Evolutionary conservation across 2,113 vertebrate genomes (phyloP).

Genomic region (Sialia sialis): DNA sequence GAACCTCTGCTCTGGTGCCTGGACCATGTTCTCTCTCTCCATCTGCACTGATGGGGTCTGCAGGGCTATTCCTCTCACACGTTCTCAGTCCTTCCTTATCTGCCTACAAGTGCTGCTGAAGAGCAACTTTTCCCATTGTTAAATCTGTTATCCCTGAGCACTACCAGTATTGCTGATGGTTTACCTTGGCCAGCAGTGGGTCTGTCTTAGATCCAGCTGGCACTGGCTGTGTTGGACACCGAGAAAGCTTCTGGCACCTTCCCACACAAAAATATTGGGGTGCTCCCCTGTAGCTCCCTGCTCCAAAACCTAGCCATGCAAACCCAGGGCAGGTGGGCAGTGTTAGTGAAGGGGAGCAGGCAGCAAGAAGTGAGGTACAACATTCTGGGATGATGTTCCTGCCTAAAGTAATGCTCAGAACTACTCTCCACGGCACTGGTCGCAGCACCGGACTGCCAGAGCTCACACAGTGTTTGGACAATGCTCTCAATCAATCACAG

Average conservation of each 20-base stretch:
- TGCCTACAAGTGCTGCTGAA: not conserved
- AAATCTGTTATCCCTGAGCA: not conserved
- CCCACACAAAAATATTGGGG: not conserved
- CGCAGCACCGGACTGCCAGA: not conserved
- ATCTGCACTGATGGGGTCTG: not conserved
- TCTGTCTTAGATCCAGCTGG: not conserved
- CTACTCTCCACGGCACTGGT: not conserved
- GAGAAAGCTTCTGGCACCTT: not conserved
- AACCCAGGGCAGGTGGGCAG: not conserved
- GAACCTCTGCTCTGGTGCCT: not conserved
- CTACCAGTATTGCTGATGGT: too few relatives aligned
- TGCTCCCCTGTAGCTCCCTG: rapidly evolving
- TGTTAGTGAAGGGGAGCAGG: rapidly evolving
- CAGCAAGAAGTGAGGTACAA: rapidly evolving
- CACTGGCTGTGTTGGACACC: not conserved
- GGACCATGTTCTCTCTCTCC: not conserved
- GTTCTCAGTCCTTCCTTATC: not conserved
- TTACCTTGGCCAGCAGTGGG: not conserved
- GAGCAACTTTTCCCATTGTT: not conserved
- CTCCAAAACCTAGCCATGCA: not conserved
- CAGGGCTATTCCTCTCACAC: not conserved
- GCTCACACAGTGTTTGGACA: not conserved
- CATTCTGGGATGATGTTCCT: not conserved
- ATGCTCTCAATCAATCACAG: not conserved
- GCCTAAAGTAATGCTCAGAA: not conserved